Base-by-base conservation (phyloP, 2,888 invertebrate genomes). In the Pegoplata infirma region DNA sequence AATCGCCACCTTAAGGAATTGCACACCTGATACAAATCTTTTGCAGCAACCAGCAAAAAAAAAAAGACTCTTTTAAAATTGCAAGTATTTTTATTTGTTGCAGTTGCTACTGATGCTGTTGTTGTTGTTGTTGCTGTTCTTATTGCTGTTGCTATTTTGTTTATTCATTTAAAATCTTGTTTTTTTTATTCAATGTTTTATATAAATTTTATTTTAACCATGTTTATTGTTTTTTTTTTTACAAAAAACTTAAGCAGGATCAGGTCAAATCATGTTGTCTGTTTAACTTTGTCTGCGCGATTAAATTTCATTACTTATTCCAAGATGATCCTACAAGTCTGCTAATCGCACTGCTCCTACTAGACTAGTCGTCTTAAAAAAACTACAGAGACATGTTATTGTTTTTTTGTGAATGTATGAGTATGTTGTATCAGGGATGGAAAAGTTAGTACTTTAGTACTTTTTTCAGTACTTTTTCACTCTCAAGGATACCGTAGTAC, bases 1-100 rank as follows among this genome's bases (percentile, higher is more conserved):
- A 74, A 71, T 79, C 74, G 69, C 80, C 81, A 82, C 82, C 81
- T 83, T 76, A 80, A 81, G 82, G 83, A 83, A 81, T 82, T 78
- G 80, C 72, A 82, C 84, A 84, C 84, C 84, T 84, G 84, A 84
- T 84, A 83, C 83, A 79, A 81, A 84, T 84, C 83, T 84, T 25
- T 44, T 36, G 46, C 61, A 66, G 36, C 64, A 55, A 40, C 21
- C 19, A 67, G 1, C 47, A 23, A 63, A 58, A n/a, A 63, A 44
- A 28, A 44, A 36, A 19, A 56, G 8, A 46, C 36, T 23, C 6
- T n/a, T n/a, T n/a, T 12, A 17, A 61, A 40, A 67, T 61, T 67
- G 67, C 44, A 55, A 72, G 56, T 46, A 63, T 66, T 68, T 77
- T 63, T 51, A 46, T 66, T 53, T 55, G 46, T 61, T 55, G 16